Evolutionary conservation across 2,888 invertebrate genomes (phyloP).

Genomic region (Drosophila yooni): DNA sequence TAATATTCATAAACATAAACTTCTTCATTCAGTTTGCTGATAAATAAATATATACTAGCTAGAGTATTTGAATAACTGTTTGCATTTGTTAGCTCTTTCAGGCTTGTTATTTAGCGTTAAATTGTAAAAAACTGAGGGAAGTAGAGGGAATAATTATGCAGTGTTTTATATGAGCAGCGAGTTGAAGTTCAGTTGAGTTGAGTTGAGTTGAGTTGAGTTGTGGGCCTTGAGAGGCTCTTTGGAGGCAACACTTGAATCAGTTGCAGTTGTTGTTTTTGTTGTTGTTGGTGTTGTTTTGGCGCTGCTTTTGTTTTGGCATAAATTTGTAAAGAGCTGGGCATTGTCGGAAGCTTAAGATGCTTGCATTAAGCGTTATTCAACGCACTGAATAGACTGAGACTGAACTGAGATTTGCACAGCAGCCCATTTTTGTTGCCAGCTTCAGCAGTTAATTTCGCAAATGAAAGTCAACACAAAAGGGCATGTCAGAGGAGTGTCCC

Average conservation of each 20-base stretch:
- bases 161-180: slow-evolving; percentile 55
- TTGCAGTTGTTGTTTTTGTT: slow-evolving; percentile 35
- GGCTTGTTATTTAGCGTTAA: slow-evolving; percentile 33
- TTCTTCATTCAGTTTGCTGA: background rate
- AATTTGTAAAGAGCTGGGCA: slow-evolving; percentile 56
- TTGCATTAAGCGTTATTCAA: slow-evolving; percentile 64
- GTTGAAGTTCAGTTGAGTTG: slow-evolving; percentile 46
- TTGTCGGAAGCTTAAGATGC: slow-evolving; percentile 42
- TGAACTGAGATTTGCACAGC: background rate
- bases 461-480: slow-evolving; percentile 39
- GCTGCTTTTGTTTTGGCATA: slow-evolving; percentile 56
- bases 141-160: slow-evolving; percentile 57
- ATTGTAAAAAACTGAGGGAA: slow-evolving; percentile 15
- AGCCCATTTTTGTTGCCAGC: slow-evolving; percentile 27
- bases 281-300: slow-evolving; percentile 24
- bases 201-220: slow-evolving; percentile 39
- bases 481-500: background rate
- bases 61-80: slow-evolving; percentile 21
- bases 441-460: slow-evolving; percentile 63
- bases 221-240: slow-evolving; percentile 52
- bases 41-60: background rate
- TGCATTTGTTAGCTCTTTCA: background rate
- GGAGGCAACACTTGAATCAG: slow-evolving; percentile 57
- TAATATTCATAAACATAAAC: background rate
- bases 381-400: slow-evolving; percentile 41